Base-by-base conservation (phyloP, 2,888 invertebrate species). In the Ichneumoninae sp. region DNA sequence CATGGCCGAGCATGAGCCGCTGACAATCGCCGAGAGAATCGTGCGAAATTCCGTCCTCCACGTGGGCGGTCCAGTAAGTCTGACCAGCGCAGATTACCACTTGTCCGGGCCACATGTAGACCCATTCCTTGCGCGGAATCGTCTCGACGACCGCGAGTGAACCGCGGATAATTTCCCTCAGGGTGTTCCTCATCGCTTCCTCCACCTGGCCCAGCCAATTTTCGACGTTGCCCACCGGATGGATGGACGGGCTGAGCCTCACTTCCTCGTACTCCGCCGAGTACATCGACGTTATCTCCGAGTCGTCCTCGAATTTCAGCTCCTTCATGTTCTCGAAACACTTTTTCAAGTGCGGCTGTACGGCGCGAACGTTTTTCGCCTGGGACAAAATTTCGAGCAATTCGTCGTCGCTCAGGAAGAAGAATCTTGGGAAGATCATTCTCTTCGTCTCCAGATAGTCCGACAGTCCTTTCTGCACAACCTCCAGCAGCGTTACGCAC, bases 321-420 rank as follows among this genome's bases (percentile, higher is more conserved):
- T 95, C 89, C 8, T 96, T 96, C 89, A 97, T 96, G 90, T 96
- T 97, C 92, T 97, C 97, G 93, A 97, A 97, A 93, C 97, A 97
- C 93, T 97, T 97, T 87, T 96, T 95, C n/a, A 97, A 94, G 93
- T 97, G 97, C 0, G 97, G 97, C 92, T 97, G 97, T 1, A 97
- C 97, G 0, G 97, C 96, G 62, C 95, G 93, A 0, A 97, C 97
- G 90, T 97, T 97, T 81, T 96, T 95, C 0, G 97, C 96, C 94
- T 97, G 97, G 0, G 97, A 96, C 70, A 97, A 94, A 69, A 97
- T 97, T 93, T 97, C 97, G 87, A 97, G 94, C 47, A 97, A 94
- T 90, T 97, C 97, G 89, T 97, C 97, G 90, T 97, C 97, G 88
- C 97, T 97, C 86, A 97, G 95, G 94, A 97, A 97, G 94, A 96